Evolutionary conservation across 2,113 vertebrate genomes (phyloP).

Genomic region (Prunella himalayana): DNA sequence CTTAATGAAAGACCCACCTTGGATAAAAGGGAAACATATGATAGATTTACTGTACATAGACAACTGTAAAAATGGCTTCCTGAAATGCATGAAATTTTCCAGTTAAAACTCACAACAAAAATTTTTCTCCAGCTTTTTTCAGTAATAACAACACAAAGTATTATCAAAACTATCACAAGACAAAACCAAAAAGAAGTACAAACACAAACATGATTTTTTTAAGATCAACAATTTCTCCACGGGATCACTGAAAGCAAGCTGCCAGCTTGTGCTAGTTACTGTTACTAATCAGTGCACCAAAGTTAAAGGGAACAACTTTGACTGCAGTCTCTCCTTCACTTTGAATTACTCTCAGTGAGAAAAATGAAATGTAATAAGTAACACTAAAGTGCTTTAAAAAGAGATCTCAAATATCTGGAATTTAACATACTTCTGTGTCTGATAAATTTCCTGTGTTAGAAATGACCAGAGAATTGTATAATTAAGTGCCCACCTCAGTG

Average conservation of each 20-base stretch:
- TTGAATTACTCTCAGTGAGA: not conserved
- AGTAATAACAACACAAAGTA: not conserved
- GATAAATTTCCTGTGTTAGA: not conserved
- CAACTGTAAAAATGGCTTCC: not conserved
- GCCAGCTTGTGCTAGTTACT: constrained; percentile 12
- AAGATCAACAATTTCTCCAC: not conserved
- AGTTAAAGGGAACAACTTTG: not conserved
- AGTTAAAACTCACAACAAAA: not conserved
- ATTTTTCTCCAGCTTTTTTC: not conserved
- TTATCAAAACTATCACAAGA: not conserved
- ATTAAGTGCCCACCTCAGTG: not conserved
- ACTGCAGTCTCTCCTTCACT: not conserved
- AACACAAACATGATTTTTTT: not conserved
- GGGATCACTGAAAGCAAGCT: not conserved
- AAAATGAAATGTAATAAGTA: not conserved
- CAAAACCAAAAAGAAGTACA: not conserved
- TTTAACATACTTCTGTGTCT: not conserved
- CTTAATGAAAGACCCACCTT: not conserved
- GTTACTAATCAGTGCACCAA: not conserved
- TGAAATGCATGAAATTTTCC: not conserved
- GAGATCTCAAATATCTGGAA: not conserved
- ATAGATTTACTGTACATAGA: not conserved
- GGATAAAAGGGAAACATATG: not conserved
- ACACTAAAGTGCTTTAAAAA: not conserved
- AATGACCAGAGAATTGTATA: not conserved